These are phyloP conservation scores for Sylvilagus floridanus DNA, from an alignment of 2,797 vertebrate genomes.

Conservation along the genomic window DNA sequence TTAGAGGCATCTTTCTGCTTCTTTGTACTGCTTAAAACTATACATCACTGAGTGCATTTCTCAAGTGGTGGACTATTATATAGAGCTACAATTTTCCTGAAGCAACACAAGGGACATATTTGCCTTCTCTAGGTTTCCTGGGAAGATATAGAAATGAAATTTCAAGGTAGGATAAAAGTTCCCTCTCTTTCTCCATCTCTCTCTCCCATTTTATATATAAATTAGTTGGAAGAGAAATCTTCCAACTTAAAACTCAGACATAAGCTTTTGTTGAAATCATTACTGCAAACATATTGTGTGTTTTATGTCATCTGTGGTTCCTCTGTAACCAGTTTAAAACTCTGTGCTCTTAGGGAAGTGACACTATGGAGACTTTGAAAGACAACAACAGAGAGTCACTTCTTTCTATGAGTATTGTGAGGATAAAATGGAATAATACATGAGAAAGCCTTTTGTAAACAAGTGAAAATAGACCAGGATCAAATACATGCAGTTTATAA, in stretches of 20 bases:
- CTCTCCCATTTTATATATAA: neutral
- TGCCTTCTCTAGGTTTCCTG: neutral
- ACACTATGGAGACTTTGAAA: neutral
- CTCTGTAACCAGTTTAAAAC: neutral
- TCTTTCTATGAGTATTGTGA: neutral
- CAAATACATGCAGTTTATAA: neutral
- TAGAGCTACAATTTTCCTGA: neutral
- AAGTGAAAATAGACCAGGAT: neutral
- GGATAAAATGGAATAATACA: neutral
- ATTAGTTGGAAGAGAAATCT: neutral
- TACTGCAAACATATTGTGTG: neutral
- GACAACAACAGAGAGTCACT: neutral
- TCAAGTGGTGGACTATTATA: neutral
- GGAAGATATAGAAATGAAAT: slow-evolving; percentile 45
- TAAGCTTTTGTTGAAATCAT: slow-evolving; percentile 1
- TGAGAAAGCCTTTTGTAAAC: neutral
- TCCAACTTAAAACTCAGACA: slow-evolving; percentile 13
- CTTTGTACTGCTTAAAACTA: slow-evolving; percentile 18
- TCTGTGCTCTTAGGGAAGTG: neutral
- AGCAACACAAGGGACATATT: neutral
- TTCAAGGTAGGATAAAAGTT: neutral
- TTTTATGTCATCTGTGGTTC: neutral
- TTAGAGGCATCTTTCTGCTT: neutral
- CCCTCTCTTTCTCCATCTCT: neutral
- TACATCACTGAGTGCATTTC: neutral